Evolutionary conservation across 2,113 vertebrate species (phyloP), one percentile per base, ranked within the genome.

Genomic region (Entelurus aequoreus): DNA sequence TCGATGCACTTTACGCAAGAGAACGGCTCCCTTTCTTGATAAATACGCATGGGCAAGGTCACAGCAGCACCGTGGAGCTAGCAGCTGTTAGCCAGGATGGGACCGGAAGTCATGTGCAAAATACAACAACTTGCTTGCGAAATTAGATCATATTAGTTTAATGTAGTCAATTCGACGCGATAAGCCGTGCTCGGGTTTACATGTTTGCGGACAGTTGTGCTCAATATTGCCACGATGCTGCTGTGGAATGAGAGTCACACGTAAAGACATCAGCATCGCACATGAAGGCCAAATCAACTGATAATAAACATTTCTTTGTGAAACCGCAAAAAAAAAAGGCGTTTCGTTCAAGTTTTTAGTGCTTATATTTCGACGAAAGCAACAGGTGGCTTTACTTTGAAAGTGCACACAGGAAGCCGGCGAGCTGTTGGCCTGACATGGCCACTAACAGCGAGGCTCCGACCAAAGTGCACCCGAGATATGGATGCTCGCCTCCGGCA

Each of bases 401-500:
- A 81, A 5, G 54, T 0, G 0, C 1, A 0, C 0, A 0, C 35
- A 0, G 80, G 82, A 84, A 76, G 40, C 4, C 0, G 1, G 13
- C 9, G 3, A 0, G 4, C 42, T 62, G 53, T 1, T 10, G 53
- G 42, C 73, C 60, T 76, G 5, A 1, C 84, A 86, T 85, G 82
- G 84, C 84, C 78, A 80, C 80, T 70, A 86, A 81, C 84, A 85
- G 85, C 76, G 79, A 82, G 77, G 65, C 86, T 85, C 68, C 72
- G 88, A 83, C 86, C 88, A 89, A 90, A 91, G 90, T 89, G 83
- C 90, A 89, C 62, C 77, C 83, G 76, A 84, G 89, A 91, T 88
- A 88, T 76, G 82, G 88, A 91, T 91, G 90, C 90, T 90, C 85
- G 70, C 63, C 72, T 72, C 72, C 72, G 84, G 84, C 76, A 14